Conservation (phyloP, 2,797 vertebrate genomes). For the Leptoclinus maculatus region DNA sequence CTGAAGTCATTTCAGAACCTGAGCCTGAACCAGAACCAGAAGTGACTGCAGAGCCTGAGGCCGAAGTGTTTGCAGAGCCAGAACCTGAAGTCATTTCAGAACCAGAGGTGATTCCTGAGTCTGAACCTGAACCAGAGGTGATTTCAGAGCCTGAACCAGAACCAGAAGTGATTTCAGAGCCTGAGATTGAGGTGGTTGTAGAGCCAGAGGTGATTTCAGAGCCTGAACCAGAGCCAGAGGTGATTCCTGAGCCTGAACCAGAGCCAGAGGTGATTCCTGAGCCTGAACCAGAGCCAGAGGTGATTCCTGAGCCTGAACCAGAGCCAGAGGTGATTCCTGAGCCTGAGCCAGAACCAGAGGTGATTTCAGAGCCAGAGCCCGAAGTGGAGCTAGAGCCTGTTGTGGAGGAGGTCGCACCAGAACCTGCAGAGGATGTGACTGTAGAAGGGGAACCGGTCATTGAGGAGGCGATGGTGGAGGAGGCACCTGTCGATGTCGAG, state of each 20-base stretch:
- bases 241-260: neutral
- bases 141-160: too few relatives aligned
- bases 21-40: constrained; percentile 13
- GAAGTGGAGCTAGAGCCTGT: constrained; percentile 17
- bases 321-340: neutral
- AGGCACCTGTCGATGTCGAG: constrained; percentile 13
- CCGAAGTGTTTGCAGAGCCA: too few relatives aligned
- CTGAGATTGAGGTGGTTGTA: too few relatives aligned
- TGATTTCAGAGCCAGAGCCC: neutral
- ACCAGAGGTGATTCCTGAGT: too few relatives aligned
- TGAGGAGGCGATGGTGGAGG: constrained; percentile 11
- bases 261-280: neutral
- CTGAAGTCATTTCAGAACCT: neutral
- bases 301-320: neutral
- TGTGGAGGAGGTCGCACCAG: constrained; percentile 20
- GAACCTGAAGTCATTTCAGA: too few relatives aligned
- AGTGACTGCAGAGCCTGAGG: neutral
- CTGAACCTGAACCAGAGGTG: too few relatives aligned
- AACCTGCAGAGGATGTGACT: constrained; percentile 2
- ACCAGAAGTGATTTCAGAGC: too few relatives aligned
- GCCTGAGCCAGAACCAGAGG: constrained; percentile 20
- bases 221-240: neutral
- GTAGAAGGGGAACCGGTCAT: neutral
- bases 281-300: too few relatives aligned
- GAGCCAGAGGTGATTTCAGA: neutral